Evolutionary conservation across 2,888 invertebrate genomes (phyloP), one percentile per base, ranked within the genome.

Genomic region (Oxyscelio sp.): DNA sequence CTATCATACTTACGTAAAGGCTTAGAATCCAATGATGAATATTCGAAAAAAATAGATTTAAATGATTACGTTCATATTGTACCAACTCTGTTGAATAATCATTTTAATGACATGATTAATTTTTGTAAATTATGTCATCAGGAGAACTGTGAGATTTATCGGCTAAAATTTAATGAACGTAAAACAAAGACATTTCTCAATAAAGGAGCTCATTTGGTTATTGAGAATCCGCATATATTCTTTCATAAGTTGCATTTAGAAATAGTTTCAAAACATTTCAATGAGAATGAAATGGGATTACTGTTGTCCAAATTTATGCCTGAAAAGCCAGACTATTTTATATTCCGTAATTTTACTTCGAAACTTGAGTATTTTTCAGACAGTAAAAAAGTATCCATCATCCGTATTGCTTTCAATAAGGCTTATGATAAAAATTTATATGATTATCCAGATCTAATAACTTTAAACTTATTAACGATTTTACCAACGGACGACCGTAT

Each of bases 281-380:
- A n/a, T n/a, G n/a, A n/a, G n/a, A n/a, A n/a, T n/a, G n/a, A n/a
- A n/a, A n/a, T n/a, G n/a, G n/a, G n/a, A n/a, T n/a, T n/a, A n/a
- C n/a, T 93, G 87, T 89, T 90, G 0, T 68, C 70, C 0, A 89
- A 88, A 58, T 6, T 90, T 0, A 88, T 90, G n/a, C 92, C 92
- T 27, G 19, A 3, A 8, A 38, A 58, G 9, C 19, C 21, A 21
- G 0, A 2, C 48, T 0, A 52, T 81, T 0, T 38, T 31, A 6
- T 50, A 74, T 73, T 63, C 21, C 2, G 6, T 6, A n/a, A 50
- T 11, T 22, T 48, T 38, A 1, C 1, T 13, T 22, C 11, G 4
- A 1, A 45, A n/a, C 43, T 68, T 6, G 11, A 31, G 31, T 13
- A 90, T 43, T 91, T 91, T 66, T 89, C 90, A 0, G 50, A 88